These are phyloP conservation scores for Pasiphila rectangulata DNA, from an alignment of 2,888 invertebrate species.

Conservation along the genomic window DNA sequence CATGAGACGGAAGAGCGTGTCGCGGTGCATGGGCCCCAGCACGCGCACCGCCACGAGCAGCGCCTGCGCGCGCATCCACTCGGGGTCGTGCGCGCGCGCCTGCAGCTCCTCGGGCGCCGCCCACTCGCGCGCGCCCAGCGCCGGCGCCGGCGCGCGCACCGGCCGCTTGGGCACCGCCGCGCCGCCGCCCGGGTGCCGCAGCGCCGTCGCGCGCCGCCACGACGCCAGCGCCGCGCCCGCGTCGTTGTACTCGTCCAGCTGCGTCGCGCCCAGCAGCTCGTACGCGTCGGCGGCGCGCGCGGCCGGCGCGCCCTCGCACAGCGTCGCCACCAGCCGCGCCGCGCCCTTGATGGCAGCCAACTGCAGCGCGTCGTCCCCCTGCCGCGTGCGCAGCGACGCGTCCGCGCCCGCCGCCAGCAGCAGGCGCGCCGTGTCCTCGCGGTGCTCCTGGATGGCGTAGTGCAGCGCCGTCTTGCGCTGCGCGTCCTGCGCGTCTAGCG, in stretches of 20 bases:
- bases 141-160: constrained; percentile 83
- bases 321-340: constrained; percentile 82
- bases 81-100: constrained; percentile 88
- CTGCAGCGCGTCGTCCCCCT: constrained; percentile 93
- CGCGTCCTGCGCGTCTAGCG: constrained; percentile 91
- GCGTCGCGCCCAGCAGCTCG: constrained; percentile 92
- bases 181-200: constrained; percentile 76
- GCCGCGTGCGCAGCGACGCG: constrained; percentile 87
- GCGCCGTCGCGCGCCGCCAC: constrained; percentile 87
- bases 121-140: constrained; percentile 87
- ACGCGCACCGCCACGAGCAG: constrained; percentile 93
- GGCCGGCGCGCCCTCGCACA: constrained; percentile 81
- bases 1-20: constrained; percentile 90
- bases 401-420: constrained; percentile 90
- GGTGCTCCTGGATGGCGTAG: constrained; percentile 91
- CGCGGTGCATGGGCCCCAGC: constrained; percentile 91
- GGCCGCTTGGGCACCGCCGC: constrained; percentile 66
- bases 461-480: constrained; percentile 95
- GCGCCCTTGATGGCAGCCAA: constrained; percentile 82
- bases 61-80: constrained; percentile 92
- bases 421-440: constrained; percentile 90
- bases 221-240: constrained; percentile 84
- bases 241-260: constrained; percentile 93
- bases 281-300: constrained; percentile 90
- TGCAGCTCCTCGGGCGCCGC: constrained; percentile 85